Evolutionary conservation across 2,113 vertebrate species (phyloP).

Genomic region (Chamaea fasciata): DNA sequence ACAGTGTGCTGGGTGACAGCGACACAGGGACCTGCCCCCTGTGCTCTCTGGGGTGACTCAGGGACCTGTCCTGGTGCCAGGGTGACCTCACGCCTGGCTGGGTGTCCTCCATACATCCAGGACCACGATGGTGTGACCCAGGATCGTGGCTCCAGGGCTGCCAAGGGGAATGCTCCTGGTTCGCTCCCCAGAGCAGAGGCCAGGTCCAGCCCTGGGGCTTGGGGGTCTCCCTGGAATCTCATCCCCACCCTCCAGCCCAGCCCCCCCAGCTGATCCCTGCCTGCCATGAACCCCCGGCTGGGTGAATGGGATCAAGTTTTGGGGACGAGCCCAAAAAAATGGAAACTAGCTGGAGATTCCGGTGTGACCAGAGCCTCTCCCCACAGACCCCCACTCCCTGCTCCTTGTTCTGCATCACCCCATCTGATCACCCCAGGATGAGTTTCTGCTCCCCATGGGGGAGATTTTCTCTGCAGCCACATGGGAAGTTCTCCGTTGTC

Average conservation of each 20-base stretch:
- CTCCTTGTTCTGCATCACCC: neutral
- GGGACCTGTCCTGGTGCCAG: neutral
- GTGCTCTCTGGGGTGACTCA: neutral
- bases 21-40: neutral
- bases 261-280: neutral
- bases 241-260: neutral
- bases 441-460: neutral
- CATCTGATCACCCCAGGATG: neutral
- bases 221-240: neutral
- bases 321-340: rapidly evolving
- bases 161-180: neutral
- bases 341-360: neutral
- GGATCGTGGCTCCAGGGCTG: neutral
- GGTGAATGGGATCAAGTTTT: neutral
- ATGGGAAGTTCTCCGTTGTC: rapidly evolving
- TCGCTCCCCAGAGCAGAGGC: rapidly evolving
- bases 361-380: rapidly evolving
- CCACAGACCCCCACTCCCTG: rapidly evolving
- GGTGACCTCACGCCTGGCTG: neutral
- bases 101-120: neutral
- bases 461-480: neutral
- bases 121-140: neutral
- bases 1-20: neutral
- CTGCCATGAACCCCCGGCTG: rapidly evolving
- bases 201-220: neutral